phyloP scores from a whole-genome alignment of 2,888 invertebrate species.

The Acanthococcus lagerstroemiae region DNA sequence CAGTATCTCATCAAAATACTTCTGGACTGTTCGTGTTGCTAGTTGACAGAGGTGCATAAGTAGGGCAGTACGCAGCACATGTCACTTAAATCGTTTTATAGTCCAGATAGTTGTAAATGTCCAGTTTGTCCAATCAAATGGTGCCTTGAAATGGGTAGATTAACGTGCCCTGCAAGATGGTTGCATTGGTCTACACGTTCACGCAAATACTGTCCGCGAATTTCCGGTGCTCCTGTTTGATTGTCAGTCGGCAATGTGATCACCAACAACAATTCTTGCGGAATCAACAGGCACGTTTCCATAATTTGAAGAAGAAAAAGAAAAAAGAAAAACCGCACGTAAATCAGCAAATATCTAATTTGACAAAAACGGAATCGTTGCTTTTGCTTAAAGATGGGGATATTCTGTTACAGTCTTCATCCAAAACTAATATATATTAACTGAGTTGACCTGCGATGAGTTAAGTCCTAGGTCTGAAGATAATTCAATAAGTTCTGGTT shows the following conservation, averaged over 20 bases:
- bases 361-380: neutral
- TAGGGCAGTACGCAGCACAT: neutral
- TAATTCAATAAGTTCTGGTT: too few relatives aligned
- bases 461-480: too few relatives aligned
- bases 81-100: constrained; percentile 76
- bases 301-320: constrained; percentile 44
- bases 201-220: constrained; percentile 53
- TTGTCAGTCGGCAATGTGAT: constrained; percentile 42
- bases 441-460: too few relatives aligned
- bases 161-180: constrained; percentile 66
- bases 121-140: constrained; percentile 78
- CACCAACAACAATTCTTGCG: constrained; percentile 81
- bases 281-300: constrained; percentile 90
- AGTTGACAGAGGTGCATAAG: too few relatives aligned
- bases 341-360: neutral
- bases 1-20: too few relatives aligned
- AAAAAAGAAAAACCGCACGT: constrained; percentile 2
- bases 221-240: constrained; percentile 38
- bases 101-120: constrained; percentile 69
- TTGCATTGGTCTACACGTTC: constrained; percentile 74
- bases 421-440: too few relatives aligned
- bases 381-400: too few relatives aligned
- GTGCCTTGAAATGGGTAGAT: constrained; percentile 89
- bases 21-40: too few relatives aligned
- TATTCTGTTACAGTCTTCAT: too few relatives aligned